A percentile compares a stretch with the other conserved stretches of the same genome.
These are phyloP conservation scores for Diorhabda elongata DNA, from an alignment of 1,140 invertebrate species.

Conservation along the genomic window DNA sequence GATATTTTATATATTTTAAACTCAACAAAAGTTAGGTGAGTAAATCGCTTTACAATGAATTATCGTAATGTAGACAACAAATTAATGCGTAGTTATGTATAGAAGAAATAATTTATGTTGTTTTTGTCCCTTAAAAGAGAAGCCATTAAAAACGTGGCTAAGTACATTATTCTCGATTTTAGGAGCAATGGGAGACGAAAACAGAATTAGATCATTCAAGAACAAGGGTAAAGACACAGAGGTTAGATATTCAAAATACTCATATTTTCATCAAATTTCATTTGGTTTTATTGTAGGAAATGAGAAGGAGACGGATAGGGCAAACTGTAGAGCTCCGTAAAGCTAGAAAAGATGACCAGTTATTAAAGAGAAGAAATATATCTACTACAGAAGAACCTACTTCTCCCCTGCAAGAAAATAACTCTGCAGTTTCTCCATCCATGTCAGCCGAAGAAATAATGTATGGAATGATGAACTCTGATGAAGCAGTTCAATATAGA, in stretches of 20 bases:
- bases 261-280: not conserved
- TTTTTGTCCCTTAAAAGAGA: slow-evolving; percentile 6
- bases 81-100: slow-evolving; percentile 3
- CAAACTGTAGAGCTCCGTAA: slow-evolving; percentile 87
- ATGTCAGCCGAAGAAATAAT: slow-evolving; percentile 62
- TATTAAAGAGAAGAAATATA: slow-evolving; percentile 85
- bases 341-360: slow-evolving; percentile 89
- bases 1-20: not conserved
- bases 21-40: not conserved
- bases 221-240: slow-evolving; percentile 47
- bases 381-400: slow-evolving; percentile 51
- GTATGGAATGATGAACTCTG: slow-evolving; percentile 57
- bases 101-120: not conserved
- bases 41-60: not conserved
- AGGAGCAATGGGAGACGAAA: slow-evolving; percentile 43
- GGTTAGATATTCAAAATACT: slow-evolving; percentile 26
- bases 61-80: not conserved
- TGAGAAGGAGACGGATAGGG: slow-evolving; percentile 82
- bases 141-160: slow-evolving; percentile 11
- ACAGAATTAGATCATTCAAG: slow-evolving; percentile 46
- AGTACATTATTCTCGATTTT: not conserved
- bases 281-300: slow-evolving; percentile 57
- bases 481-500: slow-evolving; percentile 58
- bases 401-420: slow-evolving; percentile 55
- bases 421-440: slow-evolving; percentile 48